Evolutionary conservation across 1,140 invertebrate species (phyloP).

Genomic region (Elysia chlorotica): DNA sequence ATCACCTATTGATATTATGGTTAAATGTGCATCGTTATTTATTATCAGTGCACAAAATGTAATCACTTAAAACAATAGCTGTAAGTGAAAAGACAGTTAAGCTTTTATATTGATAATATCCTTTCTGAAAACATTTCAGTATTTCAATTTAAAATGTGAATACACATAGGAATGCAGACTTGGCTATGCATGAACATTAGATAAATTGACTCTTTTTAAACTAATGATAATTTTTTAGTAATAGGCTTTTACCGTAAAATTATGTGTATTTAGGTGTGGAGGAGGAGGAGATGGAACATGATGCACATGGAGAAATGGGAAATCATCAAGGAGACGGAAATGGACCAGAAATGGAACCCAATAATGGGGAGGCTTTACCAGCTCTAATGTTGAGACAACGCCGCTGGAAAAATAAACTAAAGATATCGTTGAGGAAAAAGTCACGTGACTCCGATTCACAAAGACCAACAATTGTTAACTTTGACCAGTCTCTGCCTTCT

Average conservation of each 20-base stretch:
- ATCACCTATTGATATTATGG: too few relatives aligned
- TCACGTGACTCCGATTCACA: neutral
- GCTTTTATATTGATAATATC: neutral
- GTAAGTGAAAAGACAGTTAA: neutral
- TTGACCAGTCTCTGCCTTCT: constrained; percentile 39
- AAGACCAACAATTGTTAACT: constrained; percentile 25
- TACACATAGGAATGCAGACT: too few relatives aligned
- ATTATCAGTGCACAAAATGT: too few relatives aligned
- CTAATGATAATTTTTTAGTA: too few relatives aligned
- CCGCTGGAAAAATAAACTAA: neutral
- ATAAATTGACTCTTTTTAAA: too few relatives aligned
- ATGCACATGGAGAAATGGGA: neutral
- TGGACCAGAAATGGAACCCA: neutral
- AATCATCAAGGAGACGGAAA: neutral
- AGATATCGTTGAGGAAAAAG: constrained; percentile 1
- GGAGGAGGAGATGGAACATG: constrained; percentile 7
- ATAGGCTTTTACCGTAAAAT: too few relatives aligned
- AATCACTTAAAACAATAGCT: neutral
- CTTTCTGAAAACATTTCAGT: neutral
- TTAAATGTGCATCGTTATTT: too few relatives aligned
- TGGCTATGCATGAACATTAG: too few relatives aligned
- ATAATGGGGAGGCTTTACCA: neutral
- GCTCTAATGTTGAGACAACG: neutral
- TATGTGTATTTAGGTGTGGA: constrained; percentile 21
- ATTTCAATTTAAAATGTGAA: too few relatives aligned